phyloP scores from a whole-genome alignment of 2,888 invertebrate species.

The Apamea crenata region DNA sequence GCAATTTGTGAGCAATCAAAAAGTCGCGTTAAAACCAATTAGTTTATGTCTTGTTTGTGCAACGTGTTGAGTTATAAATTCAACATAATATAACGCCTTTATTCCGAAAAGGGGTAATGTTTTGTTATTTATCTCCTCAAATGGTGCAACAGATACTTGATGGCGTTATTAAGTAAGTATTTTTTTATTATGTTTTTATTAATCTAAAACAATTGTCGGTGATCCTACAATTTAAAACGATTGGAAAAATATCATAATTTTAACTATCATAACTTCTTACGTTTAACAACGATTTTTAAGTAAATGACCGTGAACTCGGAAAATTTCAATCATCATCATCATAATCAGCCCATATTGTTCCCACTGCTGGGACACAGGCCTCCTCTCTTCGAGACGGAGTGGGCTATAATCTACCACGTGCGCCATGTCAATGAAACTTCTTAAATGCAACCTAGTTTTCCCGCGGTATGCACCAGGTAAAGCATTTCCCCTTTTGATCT shows the following conservation, averaged over 20 bases:
- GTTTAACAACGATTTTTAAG: neutral
- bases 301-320: neutral
- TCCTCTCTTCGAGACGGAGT: too few species aligned
- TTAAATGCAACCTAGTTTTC: neutral
- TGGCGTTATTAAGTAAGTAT: neutral
- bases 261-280: neutral
- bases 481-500: neutral
- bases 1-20: conserved; percentile 34
- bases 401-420: too few species aligned
- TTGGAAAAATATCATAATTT: neutral
- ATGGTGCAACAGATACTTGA: neutral
- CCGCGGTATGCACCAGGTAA: neutral
- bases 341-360: too few species aligned
- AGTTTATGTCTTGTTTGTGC: neutral
- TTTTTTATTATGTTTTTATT: neutral
- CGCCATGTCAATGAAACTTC: neutral
- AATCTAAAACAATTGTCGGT: neutral
- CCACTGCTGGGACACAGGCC: too few species aligned
- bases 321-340: neutral
- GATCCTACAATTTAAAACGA: neutral
- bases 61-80: neutral
- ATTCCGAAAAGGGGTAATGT: neutral
- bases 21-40: neutral
- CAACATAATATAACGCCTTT: neutral
- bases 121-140: neutral